These are phyloP conservation scores for Spondyliosoma cantharus DNA, from an alignment of 2,797 vertebrate species.

Conservation along the genomic window DNA sequence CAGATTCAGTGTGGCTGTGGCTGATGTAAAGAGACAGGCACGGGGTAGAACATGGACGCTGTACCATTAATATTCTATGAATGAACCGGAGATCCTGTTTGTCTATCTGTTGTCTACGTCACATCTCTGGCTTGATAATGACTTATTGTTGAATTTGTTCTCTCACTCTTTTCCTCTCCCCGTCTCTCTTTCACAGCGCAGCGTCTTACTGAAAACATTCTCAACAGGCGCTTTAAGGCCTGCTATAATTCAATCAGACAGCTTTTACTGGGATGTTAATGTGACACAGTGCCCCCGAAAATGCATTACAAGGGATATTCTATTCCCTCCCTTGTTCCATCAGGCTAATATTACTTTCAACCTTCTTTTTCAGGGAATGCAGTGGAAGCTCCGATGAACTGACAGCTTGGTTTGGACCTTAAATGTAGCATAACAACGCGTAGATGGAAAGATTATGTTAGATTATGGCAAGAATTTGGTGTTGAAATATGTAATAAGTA, in stretches of 20 bases:
- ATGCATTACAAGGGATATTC: constrained; percentile 60
- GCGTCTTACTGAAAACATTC: constrained; percentile 40
- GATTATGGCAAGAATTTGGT: too few species aligned
- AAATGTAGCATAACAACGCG: background rate
- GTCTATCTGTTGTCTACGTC: constrained; percentile 11
- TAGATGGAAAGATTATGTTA: background rate
- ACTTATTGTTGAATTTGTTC: constrained; percentile 46
- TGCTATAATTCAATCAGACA: constrained; percentile 63
- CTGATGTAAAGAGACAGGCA: constrained; percentile 36
- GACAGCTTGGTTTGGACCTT: background rate
- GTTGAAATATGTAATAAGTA: too few species aligned
- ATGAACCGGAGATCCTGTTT: constrained; percentile 43
- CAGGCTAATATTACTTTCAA: constrained; percentile 33
- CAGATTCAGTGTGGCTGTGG: constrained; percentile 1
- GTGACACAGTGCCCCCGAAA: constrained; percentile 42
- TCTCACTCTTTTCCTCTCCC: constrained; percentile 28
- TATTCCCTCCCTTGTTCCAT: constrained; percentile 41
- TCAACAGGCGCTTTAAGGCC: constrained; percentile 45
- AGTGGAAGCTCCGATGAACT: background rate
- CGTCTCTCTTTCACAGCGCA: constrained; percentile 21
- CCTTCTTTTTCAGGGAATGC: constrained; percentile 38
- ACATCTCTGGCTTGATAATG: constrained; percentile 39
- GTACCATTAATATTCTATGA: constrained; percentile 39
- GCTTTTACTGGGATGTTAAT: constrained; percentile 66
- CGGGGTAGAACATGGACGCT: constrained; percentile 21